Evolutionary conservation across 2,888 invertebrate genomes (phyloP).

Genomic region (Macrophya alboannulata): DNA sequence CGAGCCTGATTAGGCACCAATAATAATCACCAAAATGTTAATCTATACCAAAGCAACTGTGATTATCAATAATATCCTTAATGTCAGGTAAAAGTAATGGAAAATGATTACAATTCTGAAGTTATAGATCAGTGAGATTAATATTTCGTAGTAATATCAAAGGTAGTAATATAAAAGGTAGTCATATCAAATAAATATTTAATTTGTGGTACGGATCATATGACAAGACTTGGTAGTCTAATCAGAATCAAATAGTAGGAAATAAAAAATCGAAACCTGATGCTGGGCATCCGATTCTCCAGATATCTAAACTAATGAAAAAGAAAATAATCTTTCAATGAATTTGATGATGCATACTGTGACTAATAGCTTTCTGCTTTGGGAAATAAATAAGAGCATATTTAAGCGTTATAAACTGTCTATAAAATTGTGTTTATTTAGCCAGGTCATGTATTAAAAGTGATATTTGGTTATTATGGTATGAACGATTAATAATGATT

Average conservation of each 20-base stretch:
- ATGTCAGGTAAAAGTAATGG: neutral
- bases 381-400: neutral
- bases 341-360: neutral
- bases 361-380: neutral
- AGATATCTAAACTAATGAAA: neutral
- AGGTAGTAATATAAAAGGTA: neutral
- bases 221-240: neutral
- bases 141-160: neutral
- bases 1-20: neutral
- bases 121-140: neutral
- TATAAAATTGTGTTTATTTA: slow-evolving; percentile 41
- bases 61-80: neutral
- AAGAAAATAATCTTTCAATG: neutral
- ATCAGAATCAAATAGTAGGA: neutral
- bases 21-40: neutral
- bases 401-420: neutral
- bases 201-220: slow-evolving; percentile 6
- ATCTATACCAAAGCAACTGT: neutral
- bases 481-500: slow-evolving; percentile 26
- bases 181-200: neutral
- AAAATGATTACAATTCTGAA: neutral
- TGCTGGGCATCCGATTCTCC: neutral
- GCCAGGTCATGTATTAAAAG: neutral
- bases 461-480: neutral
- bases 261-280: slow-evolving; percentile 13